Percentiles rank a stretch among this genome's conserved stretches.
Conservation (phyloP, 2,113 vertebrate genomes). For the Ptilonorhynchus violaceus region DNA sequence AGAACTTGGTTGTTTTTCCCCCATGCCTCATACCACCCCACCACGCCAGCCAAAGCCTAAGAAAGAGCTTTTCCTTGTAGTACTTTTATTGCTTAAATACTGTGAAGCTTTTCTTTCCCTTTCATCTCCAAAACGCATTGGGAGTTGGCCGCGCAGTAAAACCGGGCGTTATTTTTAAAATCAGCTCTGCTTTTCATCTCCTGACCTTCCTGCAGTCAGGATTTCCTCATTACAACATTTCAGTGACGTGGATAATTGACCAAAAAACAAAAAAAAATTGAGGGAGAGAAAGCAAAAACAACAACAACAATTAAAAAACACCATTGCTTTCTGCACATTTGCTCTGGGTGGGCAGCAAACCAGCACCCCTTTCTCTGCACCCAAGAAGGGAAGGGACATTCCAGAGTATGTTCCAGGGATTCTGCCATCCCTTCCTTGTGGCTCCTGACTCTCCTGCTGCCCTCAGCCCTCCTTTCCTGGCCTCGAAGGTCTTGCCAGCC, state of each 20-base stretch:
- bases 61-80: constrained; percentile 47
- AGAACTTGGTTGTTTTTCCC: constrained; percentile 1
- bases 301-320: background rate
- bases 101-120: constrained; percentile 21
- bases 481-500: constrained; percentile 17
- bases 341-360: background rate
- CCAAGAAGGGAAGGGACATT: background rate
- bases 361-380: background rate
- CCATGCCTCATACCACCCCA: background rate
- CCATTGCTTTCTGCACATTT: background rate
- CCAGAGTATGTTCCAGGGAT: background rate
- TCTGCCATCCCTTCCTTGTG: background rate
- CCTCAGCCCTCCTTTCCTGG: constrained; percentile 40
- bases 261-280: background rate
- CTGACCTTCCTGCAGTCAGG: constrained; percentile 3
- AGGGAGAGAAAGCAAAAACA: background rate
- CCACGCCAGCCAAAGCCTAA: background rate
- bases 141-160: background rate
- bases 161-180: constrained; percentile 63
- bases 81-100: constrained; percentile 8
- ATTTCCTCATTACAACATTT: constrained; percentile 63
- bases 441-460: constrained; percentile 5
- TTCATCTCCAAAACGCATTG: constrained; percentile 36
- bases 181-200: constrained; percentile 44
- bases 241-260: background rate